Conservation (phyloP, 1,140 invertebrate genomes). For the Telenomus remus region DNA sequence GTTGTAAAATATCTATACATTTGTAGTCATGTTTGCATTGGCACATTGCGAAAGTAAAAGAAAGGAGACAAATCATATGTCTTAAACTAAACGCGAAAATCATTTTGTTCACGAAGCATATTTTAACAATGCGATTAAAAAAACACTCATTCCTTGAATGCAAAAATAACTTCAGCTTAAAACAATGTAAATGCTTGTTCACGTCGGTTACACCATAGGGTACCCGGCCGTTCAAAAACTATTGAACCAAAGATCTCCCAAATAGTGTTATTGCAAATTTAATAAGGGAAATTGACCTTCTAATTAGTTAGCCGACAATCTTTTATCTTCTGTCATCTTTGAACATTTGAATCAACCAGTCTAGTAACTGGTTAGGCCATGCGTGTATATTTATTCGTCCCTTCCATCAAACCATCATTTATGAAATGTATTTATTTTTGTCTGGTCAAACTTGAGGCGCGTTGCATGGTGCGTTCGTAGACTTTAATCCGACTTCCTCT, state of each 20-base stretch:
- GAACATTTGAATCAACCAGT: slow-evolving; percentile 13
- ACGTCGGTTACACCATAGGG: slow-evolving; percentile 20
- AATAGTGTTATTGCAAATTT: not conserved
- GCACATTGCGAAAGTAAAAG: slow-evolving; percentile 43
- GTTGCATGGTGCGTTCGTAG: slow-evolving; percentile 32
- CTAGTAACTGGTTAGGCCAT: slow-evolving; percentile 42
- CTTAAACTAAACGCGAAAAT: not conserved
- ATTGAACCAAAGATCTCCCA: slow-evolving; percentile 16
- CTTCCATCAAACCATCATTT: slow-evolving; percentile 11
- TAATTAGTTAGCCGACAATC: slow-evolving; percentile 25
- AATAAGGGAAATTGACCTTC: slow-evolving; percentile 32
- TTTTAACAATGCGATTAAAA: too few species aligned
- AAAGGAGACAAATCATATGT: not conserved
- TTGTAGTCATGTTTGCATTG: slow-evolving; percentile 48
- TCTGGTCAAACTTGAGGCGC: slow-evolving; percentile 68
- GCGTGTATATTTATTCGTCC: slow-evolving; percentile 14
- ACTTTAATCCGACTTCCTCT: slow-evolving; percentile 65
- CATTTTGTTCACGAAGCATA: not conserved
- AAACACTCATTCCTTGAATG: slow-evolving; percentile 8
- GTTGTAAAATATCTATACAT: slow-evolving; percentile 46
- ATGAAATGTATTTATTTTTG: slow-evolving; percentile 30
- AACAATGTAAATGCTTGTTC: slow-evolving; percentile 17
- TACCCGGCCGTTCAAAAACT: slow-evolving; percentile 17
- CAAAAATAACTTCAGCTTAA: slow-evolving; percentile 26
- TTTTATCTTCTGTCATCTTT: slow-evolving; percentile 6